Conservation (phyloP, 2,113 vertebrate genomes). For the Nesospiza acunhae region DNA sequence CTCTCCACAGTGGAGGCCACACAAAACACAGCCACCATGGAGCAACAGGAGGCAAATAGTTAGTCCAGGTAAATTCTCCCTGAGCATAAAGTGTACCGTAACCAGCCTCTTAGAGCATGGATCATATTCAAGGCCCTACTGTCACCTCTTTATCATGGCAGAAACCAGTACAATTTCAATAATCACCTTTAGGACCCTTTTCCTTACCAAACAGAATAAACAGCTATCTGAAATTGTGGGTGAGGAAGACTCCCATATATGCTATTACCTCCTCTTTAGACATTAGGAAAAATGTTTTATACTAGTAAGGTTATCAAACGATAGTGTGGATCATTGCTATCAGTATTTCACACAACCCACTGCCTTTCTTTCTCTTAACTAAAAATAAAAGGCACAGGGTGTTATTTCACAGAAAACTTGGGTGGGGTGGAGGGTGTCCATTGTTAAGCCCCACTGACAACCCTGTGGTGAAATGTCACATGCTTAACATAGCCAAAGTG, state of each 20-base stretch:
- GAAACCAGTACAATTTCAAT: not conserved
- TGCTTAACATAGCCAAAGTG: not conserved
- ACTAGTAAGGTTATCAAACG: not conserved
- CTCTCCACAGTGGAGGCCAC: not conserved
- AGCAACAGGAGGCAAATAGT: not conserved
- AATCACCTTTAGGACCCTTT: not conserved
- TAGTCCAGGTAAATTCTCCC: not conserved
- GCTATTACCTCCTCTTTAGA: not conserved
- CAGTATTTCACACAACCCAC: not conserved
- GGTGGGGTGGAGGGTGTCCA: not conserved
- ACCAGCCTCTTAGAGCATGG: rapidly evolving
- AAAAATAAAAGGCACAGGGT: not conserved
- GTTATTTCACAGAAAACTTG: not conserved
- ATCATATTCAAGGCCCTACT: not conserved
- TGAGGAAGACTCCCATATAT: rapidly evolving
- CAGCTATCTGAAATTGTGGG: not conserved
- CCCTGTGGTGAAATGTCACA: not conserved
- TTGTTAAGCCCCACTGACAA: not conserved
- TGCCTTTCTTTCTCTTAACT: not conserved
- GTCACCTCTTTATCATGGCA: not conserved
- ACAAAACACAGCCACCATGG: rapidly evolving
- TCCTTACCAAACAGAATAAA: not conserved
- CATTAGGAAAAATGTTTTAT: not conserved
- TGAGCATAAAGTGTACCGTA: not conserved
- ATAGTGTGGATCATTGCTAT: not conserved